Evolutionary conservation across 2,113 vertebrate genomes (phyloP).

Genomic region (Rhinolophus ferrumequinum): DNA sequence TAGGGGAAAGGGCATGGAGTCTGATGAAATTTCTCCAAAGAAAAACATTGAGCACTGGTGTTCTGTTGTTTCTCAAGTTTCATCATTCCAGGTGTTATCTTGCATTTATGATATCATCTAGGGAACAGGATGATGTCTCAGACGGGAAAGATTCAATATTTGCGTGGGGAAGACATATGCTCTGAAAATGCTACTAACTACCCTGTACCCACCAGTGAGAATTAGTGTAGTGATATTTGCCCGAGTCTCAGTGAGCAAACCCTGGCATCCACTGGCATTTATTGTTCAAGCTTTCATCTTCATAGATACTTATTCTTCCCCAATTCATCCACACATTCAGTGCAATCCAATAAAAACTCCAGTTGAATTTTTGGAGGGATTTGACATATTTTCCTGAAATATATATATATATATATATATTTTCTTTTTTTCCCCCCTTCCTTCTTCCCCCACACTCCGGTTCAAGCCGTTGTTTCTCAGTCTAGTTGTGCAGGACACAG

Average conservation of each 20-base stretch:
- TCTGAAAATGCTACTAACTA: no score
- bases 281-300: background rate
- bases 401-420: no score
- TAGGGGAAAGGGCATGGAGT: slow-evolving; percentile 42
- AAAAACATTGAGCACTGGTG: background rate
- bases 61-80: background rate
- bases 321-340: background rate
- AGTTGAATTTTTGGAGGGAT: background rate
- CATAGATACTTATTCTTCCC: background rate
- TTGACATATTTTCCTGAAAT: background rate
- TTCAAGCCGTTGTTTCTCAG: no score
- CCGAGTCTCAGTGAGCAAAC: background rate
- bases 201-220: no score
- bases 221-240: background rate
- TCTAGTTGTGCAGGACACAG: no score
- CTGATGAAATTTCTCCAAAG: background rate
- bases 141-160: background rate
- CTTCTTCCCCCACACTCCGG: no score
- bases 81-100: background rate
- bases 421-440: no score
- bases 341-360: background rate
- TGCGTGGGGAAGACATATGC: background rate
- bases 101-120: accelerated
- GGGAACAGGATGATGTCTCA: background rate
- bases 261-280: accelerated